These are phyloP conservation scores for Sepioteuthis lessoniana DNA, from an alignment of 2,888 invertebrate genomes.

Conservation along the genomic window DNA sequence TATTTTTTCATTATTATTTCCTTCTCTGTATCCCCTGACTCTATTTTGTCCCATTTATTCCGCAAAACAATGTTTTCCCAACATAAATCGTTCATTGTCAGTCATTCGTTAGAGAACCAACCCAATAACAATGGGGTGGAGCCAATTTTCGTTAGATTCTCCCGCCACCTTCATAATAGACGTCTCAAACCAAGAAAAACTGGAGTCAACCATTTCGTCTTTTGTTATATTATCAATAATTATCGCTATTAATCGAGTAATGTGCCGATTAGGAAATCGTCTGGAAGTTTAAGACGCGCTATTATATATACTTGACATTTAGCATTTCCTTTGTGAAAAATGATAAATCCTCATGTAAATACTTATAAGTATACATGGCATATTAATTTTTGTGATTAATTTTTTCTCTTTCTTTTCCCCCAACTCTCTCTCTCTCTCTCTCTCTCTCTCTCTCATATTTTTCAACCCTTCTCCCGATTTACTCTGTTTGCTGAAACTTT, in stretches of 20 bases:
- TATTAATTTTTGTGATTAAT: not conserved
- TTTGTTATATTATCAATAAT: not conserved
- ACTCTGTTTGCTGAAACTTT: too few relatives aligned
- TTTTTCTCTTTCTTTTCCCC: too few relatives aligned
- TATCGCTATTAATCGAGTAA: not conserved
- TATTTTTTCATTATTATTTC: too few relatives aligned
- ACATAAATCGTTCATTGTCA: not conserved
- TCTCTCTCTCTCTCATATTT: too few relatives aligned
- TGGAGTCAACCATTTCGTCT: not conserved
- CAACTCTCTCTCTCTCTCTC: too few relatives aligned
- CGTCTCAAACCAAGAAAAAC: not conserved
- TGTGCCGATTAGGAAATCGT: not conserved
- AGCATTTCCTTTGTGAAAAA: not conserved
- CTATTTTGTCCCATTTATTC: too few relatives aligned
- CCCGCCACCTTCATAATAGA: not conserved
- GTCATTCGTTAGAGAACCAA: not conserved
- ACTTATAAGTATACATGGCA: not conserved
- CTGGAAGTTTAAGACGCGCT: not conserved
- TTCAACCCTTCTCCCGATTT: too few relatives aligned
- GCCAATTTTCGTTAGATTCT: not conserved
- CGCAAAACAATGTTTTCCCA: too few relatives aligned
- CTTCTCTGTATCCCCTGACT: too few relatives aligned
- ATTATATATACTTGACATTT: conserved; percentile 33
- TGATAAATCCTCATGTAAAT: not conserved
- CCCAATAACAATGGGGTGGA: not conserved